Percentiles rank a stretch among this genome's conserved stretches.
These are phyloP conservation scores for Actinernus sp. DNA, from an alignment of 92 coral and sea anemone species.

Conservation along the genomic window DNA sequence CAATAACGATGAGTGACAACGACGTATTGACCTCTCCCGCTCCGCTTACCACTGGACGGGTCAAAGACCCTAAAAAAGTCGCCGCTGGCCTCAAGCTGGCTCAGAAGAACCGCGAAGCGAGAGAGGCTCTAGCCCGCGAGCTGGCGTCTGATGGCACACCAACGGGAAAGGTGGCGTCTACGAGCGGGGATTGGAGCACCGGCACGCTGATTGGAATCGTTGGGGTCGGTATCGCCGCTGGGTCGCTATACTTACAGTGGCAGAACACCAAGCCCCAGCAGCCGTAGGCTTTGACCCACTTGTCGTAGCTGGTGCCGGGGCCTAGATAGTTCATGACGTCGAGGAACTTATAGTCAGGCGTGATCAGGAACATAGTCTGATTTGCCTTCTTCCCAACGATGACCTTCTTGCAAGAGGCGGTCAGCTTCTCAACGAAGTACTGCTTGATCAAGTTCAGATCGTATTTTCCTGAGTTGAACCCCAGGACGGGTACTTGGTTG, in stretches of 20 bases:
- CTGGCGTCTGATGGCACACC: background rate
- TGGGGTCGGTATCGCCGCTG: background rate
- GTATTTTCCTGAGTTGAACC: too few relatives aligned
- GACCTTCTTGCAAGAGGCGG: too few relatives aligned
- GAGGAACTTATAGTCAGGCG: too few relatives aligned
- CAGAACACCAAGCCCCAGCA: background rate
- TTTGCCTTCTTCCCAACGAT: too few relatives aligned
- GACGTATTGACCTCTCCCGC: background rate
- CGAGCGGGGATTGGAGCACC: background rate
- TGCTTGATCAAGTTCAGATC: too few relatives aligned
- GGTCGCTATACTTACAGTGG: background rate
- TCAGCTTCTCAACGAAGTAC: too few relatives aligned
- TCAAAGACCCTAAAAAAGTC: conserved; percentile 12
- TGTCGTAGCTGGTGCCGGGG: too few relatives aligned
- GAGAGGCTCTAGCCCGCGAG: conserved; percentile 11
- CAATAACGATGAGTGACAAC: background rate
- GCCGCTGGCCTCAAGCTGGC: conserved; percentile 19
- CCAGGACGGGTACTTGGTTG: too few relatives aligned
- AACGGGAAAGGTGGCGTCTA: background rate
- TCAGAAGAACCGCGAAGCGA: conserved; percentile 3
- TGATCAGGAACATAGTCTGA: too few relatives aligned
- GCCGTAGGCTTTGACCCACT: too few relatives aligned
- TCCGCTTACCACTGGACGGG: background rate
- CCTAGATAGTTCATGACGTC: too few relatives aligned
- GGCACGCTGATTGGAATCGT: background rate